Base-by-base conservation (phyloP, 1,140 invertebrate genomes). In the Lysiphlebus fabarum region DNA sequence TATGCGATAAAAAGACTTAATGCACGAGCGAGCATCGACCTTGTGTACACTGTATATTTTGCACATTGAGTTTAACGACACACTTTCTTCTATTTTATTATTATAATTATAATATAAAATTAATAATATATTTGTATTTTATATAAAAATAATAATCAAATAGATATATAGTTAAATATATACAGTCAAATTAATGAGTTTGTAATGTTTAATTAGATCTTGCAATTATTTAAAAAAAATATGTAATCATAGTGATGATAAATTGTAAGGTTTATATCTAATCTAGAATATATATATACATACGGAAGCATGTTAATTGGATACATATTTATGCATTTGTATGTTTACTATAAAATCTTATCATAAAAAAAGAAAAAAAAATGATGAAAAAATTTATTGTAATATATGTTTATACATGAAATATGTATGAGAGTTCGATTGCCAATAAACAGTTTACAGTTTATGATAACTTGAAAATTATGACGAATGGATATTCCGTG, bases 281-380 rank as follows among this genome's bases (percentile, higher is more conserved):
- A 65, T 70, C 69, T 58, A n/a, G 62, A 64, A 69, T 68, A 62
- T 45, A 26, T 48, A 53, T 55, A 60, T 37, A 59, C 45, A 59
- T 68, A 65, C 68, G 68, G 67, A 71, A 70, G 65, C 65, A 65
- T 63, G 65, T 68, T 70, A 70, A 71, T 71, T 71, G 69, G 69
- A 71, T 67, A 65, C 56, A 66, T 56, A 58, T 58, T 58, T 59
- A 58, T 58, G 55, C 49, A 53, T 56, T 59, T 44, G 9, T 44
- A 40, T 50, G 54, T 42, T 50, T 26, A 26, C 40, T 33, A 45
- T 9, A 12, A 41, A 37, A 10, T 9, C 34, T 44, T 37, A 9
- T 40, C 34, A 26, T n/a, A 33, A 34, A 7, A 11, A 8, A 7
- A 7, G 45, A 7, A 7, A 33, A 11, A 11, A n/a, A n/a, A n/a